Conservation (phyloP, 2,113 vertebrate genomes). For the Otocyon megalotis region DNA sequence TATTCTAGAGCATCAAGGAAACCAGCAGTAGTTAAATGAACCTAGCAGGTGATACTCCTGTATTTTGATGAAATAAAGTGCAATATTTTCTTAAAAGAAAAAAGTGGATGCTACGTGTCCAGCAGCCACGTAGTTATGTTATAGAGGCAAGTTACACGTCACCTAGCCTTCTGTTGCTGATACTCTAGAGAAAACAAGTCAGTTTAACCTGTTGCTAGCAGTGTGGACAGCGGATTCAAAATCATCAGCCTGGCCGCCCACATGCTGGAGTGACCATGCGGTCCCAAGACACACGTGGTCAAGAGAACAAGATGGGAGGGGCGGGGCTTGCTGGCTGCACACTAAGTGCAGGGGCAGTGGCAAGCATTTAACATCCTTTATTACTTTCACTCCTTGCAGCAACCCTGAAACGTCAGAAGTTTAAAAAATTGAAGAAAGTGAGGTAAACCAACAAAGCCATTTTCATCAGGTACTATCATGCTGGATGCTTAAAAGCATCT, state of each 20-base stretch:
- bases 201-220: not conserved
- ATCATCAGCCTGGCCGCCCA: not conserved
- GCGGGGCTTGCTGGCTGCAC: fast-evolving
- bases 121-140: not conserved
- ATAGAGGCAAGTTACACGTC: not conserved
- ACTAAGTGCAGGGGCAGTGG: not conserved
- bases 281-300: not conserved
- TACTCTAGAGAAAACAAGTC: not conserved
- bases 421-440: not conserved
- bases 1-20: not conserved
- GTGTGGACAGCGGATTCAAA: not conserved
- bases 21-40: not conserved
- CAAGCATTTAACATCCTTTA: not conserved
- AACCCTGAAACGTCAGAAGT: not conserved
- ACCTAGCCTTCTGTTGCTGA: not conserved
- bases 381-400: not conserved
- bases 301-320: not conserved
- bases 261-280: not conserved
- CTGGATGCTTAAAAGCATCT: conserved; percentile 28
- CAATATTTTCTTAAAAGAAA: not conserved
- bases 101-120: not conserved
- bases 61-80: conserved; percentile 19
- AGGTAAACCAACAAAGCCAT: not conserved
- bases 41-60: not conserved
- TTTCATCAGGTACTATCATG: not conserved